phyloP scores from a whole-genome alignment of 2,888 invertebrate genomes.

The Drosophila melanosoma region DNA sequence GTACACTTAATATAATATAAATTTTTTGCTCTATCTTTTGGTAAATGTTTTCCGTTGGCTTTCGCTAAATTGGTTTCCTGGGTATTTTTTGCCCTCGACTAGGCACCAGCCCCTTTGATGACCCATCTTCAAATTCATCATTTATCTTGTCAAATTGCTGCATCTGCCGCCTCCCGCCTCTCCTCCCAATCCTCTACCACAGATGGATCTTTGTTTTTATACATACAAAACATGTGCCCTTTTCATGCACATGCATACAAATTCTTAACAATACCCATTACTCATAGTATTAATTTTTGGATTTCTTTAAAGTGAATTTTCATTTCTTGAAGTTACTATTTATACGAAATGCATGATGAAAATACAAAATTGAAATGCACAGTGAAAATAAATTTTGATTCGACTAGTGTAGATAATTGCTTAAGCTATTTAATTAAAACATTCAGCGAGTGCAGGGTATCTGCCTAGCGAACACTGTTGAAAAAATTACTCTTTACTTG shows the following conservation, averaged over 20 bases:
- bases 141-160: constrained; percentile 49
- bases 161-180: constrained; percentile 6
- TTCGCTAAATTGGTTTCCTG: constrained; percentile 13
- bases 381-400: neutral
- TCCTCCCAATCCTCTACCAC: constrained; percentile 12
- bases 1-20: neutral
- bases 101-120: constrained; percentile 30
- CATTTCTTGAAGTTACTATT: neutral
- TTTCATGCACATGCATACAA: neutral
- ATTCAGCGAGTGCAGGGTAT: constrained; percentile 10
- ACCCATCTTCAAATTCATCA: constrained; percentile 53
- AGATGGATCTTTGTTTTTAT: constrained; percentile 25
- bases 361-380: neutral
- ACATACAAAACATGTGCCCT: constrained; percentile 8
- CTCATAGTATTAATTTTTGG: neutral
- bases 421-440: neutral
- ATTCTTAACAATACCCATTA: neutral
- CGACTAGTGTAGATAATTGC: neutral
- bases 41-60: neutral
- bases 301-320: neutral
- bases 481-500: constrained; percentile 31
- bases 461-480: neutral
- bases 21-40: neutral
- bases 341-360: neutral
- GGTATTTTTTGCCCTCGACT: constrained; percentile 34